Evolutionary conservation across 2,797 vertebrate genomes (phyloP).

Genomic region (Eulemur coronatus): DNA sequence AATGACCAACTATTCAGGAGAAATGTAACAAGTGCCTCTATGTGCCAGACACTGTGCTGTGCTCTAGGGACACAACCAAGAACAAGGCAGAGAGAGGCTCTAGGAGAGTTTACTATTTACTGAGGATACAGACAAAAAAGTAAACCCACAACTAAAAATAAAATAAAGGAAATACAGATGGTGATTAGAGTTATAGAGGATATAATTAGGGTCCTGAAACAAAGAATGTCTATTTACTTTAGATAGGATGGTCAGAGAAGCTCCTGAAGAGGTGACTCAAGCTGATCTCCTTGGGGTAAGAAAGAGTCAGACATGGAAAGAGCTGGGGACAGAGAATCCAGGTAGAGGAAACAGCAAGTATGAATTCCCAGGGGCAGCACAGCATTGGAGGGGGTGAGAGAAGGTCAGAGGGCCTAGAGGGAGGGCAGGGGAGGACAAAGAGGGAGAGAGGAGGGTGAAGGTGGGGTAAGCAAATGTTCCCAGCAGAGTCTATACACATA

Average conservation of each 20-base stretch:
- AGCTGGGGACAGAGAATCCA: background rate
- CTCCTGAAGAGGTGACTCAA: background rate
- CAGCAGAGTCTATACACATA: background rate
- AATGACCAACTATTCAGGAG: background rate
- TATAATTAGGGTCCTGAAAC: background rate
- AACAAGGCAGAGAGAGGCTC: background rate
- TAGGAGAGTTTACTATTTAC: background rate
- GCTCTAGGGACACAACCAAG: background rate
- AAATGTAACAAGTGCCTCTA: background rate
- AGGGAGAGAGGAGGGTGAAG: background rate
- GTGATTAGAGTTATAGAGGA: background rate
- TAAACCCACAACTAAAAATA: slow-evolving; percentile 19
- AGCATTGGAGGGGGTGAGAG: background rate
- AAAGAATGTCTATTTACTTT: background rate
- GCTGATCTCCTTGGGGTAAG: background rate
- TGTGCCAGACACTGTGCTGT: background rate
- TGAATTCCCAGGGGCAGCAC: background rate
- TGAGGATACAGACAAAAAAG: background rate
- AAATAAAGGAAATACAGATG: background rate
- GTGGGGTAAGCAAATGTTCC: background rate
- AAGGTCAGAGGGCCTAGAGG: background rate
- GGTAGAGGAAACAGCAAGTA: background rate
- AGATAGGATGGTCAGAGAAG: background rate
- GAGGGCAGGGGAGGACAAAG: background rate
- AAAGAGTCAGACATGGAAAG: background rate